Evolutionary conservation across 1,140 invertebrate genomes (phyloP).

Genomic region (Liolophura sinensis): DNA sequence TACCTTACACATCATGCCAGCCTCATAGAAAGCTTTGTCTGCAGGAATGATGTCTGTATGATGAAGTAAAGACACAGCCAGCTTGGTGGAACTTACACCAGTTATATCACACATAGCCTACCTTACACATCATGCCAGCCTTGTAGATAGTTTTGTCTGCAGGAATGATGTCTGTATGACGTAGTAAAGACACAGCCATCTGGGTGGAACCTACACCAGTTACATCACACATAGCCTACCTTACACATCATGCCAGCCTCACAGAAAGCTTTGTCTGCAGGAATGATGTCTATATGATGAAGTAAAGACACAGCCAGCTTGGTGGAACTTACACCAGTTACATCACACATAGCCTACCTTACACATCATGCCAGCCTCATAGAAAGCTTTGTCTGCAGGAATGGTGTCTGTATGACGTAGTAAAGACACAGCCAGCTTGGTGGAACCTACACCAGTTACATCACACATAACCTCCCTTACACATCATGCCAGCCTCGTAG

Average conservation of each 20-base stretch:
- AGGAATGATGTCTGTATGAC: constrained; percentile 88
- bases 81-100: no score
- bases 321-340: no score
- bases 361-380: constrained; percentile 75
- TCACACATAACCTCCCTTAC: constrained; percentile 56
- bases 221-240: no score
- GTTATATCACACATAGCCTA: no score
- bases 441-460: no score
- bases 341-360: constrained; percentile 52
- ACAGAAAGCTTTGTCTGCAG: constrained; percentile 89
- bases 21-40: constrained; percentile 90
- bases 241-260: constrained; percentile 74
- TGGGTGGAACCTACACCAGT: no score
- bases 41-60: constrained; percentile 90
- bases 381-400: constrained; percentile 89
- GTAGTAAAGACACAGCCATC: constrained; percentile 72
- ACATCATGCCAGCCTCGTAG: constrained; percentile 79
- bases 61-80: constrained; percentile 82
- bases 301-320: constrained; percentile 82
- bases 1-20: constrained; percentile 67
- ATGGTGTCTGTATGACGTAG: constrained; percentile 88
- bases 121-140: constrained; percentile 70
- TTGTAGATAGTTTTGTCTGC: constrained; percentile 92
- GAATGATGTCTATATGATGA: constrained; percentile 86
- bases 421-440: constrained; percentile 69